These are phyloP conservation scores for Tenrec ecaudatus DNA, from an alignment of 2,113 vertebrate genomes.

Conservation along the genomic window DNA sequence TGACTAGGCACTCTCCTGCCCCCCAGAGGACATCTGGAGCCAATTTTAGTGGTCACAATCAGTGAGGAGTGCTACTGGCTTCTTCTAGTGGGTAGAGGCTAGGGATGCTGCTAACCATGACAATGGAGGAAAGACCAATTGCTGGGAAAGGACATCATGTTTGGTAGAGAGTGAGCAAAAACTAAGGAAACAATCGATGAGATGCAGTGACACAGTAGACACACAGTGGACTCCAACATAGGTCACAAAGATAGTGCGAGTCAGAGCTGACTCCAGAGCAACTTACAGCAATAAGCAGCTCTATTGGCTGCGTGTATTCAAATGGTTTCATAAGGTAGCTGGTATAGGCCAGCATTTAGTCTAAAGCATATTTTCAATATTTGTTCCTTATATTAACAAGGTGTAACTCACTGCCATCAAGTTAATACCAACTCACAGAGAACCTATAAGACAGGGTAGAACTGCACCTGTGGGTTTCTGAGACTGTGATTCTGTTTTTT, in stretches of 20 bases:
- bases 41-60: not conserved
- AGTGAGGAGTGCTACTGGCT: not conserved
- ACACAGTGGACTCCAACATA: not conserved
- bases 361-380: not conserved
- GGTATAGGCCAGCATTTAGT: not conserved
- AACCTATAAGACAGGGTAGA: too few species aligned
- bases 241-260: not conserved
- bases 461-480: too few species aligned
- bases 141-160: not conserved
- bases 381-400: not conserved
- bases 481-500: too few species aligned
- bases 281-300: not conserved
- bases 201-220: not conserved
- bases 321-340: not conserved
- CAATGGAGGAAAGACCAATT: not conserved
- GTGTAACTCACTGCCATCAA: too few species aligned
- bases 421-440: too few species aligned
- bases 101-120: not conserved
- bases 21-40: not conserved
- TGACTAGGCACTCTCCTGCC: not conserved
- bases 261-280: not conserved
- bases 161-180: not conserved
- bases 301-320: not conserved
- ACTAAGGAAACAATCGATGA: not conserved
- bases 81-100: not conserved